Evolutionary conservation across 2,888 invertebrate genomes (phyloP), one percentile per base, ranked within the genome.

Genomic region (Clostera curtula): DNA sequence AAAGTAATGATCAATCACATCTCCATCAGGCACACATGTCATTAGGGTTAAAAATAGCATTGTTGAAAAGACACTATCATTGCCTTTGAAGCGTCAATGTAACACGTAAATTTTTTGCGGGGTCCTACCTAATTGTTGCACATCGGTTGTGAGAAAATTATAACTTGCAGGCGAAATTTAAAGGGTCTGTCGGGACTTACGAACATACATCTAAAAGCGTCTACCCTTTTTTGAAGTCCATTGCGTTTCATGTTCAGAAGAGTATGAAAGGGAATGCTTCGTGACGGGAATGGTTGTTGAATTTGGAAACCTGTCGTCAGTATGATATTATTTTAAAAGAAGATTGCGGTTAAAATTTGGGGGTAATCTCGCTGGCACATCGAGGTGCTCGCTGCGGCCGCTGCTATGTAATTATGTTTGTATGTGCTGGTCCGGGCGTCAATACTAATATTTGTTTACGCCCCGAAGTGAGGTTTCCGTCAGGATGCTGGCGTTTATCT

Each of bases 381-480:
- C 47, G 59, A 43, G 43, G 53, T 36, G 30, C 34, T 29, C 32
- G 49, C 48, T 35, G 47, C 48, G 40, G 45, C 33, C 29, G 42
- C 34, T 38, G 43, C 12, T 38, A 34, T 34, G 33, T 67, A 66
- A 68, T 68, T 62, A 56, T 49, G 44, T n/a, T n/a, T n/a, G 56
- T 47, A 62, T 52, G 62, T 48, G 62, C 56, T 51, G 54, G 56
- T 50, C 58, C 64, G 55, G 56, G 44, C 64, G 56, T 59, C 65
- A 72, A 70, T 71, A 64, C 75, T 67, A 76, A 77, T 79, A 75
- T 79, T 79, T 77, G 76, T 74, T 77, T 76, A 71, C 68, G 68
- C 70, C 65, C 63, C 53, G 54, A 45, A 69, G 62, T 60, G 53
- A 42, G 49, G 54, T 57, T 56, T 59, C 60, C 51, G 43, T 46